phyloP scores from a whole-genome alignment of 2,888 invertebrate species.

The Himalopsyche kuldschensis region DNA sequence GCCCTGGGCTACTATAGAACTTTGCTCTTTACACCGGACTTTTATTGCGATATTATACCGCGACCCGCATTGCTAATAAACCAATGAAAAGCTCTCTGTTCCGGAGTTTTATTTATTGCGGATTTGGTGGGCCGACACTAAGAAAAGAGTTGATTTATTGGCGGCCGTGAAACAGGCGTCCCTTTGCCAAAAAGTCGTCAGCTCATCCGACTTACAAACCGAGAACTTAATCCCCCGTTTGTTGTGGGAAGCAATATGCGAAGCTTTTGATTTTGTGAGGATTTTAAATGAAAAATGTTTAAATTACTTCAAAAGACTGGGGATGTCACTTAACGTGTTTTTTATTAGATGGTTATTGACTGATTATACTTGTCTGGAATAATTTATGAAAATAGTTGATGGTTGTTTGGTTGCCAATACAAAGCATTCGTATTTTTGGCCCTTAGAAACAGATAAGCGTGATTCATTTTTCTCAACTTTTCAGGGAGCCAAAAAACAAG shows the following conservation, averaged over 20 bases:
- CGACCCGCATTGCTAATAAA: slow-evolving; percentile 29
- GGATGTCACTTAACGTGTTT: background rate
- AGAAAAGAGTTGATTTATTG: background rate
- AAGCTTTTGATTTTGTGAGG: background rate
- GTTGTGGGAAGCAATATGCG: background rate
- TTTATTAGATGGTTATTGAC: background rate
- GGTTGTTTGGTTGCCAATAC: too few species aligned
- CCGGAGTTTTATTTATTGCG: slow-evolving; percentile 11
- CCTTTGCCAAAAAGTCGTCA: background rate
- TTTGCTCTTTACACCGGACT: slow-evolving; percentile 25
- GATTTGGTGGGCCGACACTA: background rate
- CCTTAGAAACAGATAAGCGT: too few species aligned
- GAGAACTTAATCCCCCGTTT: background rate
- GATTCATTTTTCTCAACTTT: too few species aligned
- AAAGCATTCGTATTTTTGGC: too few species aligned
- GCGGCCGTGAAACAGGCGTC: background rate
- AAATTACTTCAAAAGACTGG: background rate
- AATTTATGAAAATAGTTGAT: too few species aligned
- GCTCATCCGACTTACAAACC: background rate
- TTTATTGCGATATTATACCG: slow-evolving; percentile 35
- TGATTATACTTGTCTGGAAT: background rate
- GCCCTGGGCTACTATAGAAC: background rate
- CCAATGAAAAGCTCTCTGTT: slow-evolving; percentile 22
- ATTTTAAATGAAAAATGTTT: background rate
- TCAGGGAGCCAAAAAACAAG: too few species aligned